A percentile compares a stretch with the other conserved stretches of the same genome.
Evolutionary conservation across 2,888 invertebrate species (phyloP).

Genomic region (Argyresthia albistria): DNA sequence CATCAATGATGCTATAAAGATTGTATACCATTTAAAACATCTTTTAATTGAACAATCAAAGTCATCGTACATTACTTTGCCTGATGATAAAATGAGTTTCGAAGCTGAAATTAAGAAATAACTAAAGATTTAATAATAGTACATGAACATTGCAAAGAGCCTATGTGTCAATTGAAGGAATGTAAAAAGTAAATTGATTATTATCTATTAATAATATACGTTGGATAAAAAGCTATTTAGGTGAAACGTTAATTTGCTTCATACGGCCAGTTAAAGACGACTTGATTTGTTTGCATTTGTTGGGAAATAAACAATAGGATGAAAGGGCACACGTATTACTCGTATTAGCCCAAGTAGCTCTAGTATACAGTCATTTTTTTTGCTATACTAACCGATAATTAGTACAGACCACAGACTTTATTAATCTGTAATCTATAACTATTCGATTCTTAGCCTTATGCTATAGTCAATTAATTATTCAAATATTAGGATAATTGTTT

Average conservation of each 20-base stretch:
- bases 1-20: background rate
- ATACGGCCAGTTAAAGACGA: constrained; percentile 4
- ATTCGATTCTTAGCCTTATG: no score
- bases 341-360: no score
- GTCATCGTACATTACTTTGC: no score
- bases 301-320: background rate
- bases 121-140: constrained; percentile 46
- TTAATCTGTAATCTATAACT: no score
- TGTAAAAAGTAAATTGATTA: constrained; percentile 55
- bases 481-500: no score
- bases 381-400: no score
- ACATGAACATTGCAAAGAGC: constrained; percentile 57
- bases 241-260: constrained; percentile 13
- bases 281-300: background rate
- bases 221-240: constrained; percentile 19
- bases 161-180: constrained; percentile 66
- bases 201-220: constrained; percentile 39
- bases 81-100: constrained; percentile 2
- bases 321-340: background rate
- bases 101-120: constrained; percentile 27
- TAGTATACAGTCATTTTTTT: no score
- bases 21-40: background rate
- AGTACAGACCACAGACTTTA: no score
- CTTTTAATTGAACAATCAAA: background rate
- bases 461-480: no score